Evolutionary conservation across 2,113 vertebrate genomes (phyloP), one percentile per base, ranked within the genome.

Genomic region (Anser brachyrhynchus): DNA sequence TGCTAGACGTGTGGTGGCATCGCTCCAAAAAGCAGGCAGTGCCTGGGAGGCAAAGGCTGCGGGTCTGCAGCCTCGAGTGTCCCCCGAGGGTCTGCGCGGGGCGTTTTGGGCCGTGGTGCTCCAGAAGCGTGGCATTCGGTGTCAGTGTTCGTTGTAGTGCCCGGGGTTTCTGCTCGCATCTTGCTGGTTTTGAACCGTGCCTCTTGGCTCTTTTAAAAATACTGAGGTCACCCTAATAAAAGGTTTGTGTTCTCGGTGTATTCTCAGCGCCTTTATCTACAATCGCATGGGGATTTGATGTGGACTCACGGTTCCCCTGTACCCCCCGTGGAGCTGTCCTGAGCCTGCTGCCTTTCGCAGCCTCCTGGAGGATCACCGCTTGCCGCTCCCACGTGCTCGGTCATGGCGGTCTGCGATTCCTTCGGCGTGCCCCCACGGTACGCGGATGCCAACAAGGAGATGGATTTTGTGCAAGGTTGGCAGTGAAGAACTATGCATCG

Each of bases 181-280:
- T 80, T 33, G 15, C 75, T 20, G 44, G 19, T 20, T 46, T 46
- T 46, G 44, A 46, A 9, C 44, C 44, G 18, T 49, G 4, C 26
- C 61, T 80, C 51, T n/a, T 76, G 62, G 37, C 26, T 75, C 54
- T 41, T 57, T 58, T 61, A 18, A 70, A 88, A 90, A 65, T 4
- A 11, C 37, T 20, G 4, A 3, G 55, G 6, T 29, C 8, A 0
- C 1, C n/a, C 0, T 0, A 3, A 15, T 13, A 25, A 44, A 18
- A 77, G 11, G 7, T 28, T 21, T 69, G 15, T 35, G 4, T 58
- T 70, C 21, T 16, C 9, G 0, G 18, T 15, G 23, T n/a, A 2
- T 62, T 59, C 14, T 28, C 33, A 11, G 62, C 13, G n/a, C 73
- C 65, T 89, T 13, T 43, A 9, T 19, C 79, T 55, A 1, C 20